These are phyloP conservation scores for Trissoscelio sp. DNA, from an alignment of 2,888 invertebrate species.

Conservation along the genomic window DNA sequence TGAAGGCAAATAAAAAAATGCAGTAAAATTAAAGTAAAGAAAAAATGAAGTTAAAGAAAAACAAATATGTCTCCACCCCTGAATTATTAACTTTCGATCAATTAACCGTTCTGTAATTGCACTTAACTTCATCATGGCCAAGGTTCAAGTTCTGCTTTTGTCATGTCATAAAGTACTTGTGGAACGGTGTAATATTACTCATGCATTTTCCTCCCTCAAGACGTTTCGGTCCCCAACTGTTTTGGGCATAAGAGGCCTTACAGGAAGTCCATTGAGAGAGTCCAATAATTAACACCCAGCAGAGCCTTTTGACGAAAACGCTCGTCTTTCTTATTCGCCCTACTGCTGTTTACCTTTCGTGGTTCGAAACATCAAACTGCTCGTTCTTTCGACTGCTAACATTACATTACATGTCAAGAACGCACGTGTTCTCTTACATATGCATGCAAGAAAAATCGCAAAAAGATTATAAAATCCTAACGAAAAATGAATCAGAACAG, in stretches of 20 bases:
- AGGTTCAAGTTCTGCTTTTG: background rate
- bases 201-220: conserved; percentile 51
- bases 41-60: too few relatives aligned
- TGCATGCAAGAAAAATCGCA: too few relatives aligned
- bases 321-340: conserved; percentile 39
- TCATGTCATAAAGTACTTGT: background rate
- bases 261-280: conserved; percentile 42
- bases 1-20: too few relatives aligned
- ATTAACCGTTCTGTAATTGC: conserved; percentile 40
- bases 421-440: conserved; percentile 41
- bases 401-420: conserved; percentile 51
- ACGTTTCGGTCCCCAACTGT: conserved; percentile 44
- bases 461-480: too few relatives aligned
- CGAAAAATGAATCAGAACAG: too few relatives aligned
- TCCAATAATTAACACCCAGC: conserved; percentile 64
- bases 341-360: conserved; percentile 58
- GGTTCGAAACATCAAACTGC: conserved; percentile 38
- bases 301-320: conserved; percentile 47
- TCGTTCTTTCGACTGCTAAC: conserved; percentile 39
- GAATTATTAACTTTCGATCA: too few relatives aligned
- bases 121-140: conserved; percentile 30
- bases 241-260: conserved; percentile 36
- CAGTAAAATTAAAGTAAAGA: too few relatives aligned
- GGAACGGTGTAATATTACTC: conserved; percentile 46
- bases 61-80: too few relatives aligned